These are phyloP conservation scores for Fulica atra DNA, from an alignment of 2,113 vertebrate genomes.

Conservation along the genomic window DNA sequence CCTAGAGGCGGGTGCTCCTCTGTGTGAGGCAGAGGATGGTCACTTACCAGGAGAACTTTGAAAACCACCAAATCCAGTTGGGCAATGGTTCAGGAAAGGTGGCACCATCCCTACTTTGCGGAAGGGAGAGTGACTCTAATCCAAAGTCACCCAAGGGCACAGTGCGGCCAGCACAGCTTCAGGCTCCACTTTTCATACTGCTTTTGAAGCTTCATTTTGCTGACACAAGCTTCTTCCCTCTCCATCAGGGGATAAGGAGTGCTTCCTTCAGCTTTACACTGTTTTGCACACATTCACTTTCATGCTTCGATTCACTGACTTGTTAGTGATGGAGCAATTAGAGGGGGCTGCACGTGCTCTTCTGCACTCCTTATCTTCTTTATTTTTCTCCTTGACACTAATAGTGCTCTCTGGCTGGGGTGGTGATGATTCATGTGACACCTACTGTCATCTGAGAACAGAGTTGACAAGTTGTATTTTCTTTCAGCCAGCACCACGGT, in stretches of 20 bases:
- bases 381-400: conserved; percentile 38
- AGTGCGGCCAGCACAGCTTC: background rate
- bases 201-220: background rate
- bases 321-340: background rate
- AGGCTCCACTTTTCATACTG: background rate
- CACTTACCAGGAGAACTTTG: background rate
- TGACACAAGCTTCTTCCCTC: background rate
- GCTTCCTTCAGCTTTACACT: background rate
- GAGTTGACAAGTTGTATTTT: background rate
- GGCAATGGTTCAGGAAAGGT: background rate
- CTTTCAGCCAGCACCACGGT: background rate
- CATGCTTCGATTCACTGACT: background rate
- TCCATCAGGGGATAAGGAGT: background rate
- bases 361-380: background rate
- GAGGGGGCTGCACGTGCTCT: background rate
- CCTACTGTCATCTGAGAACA: conserved; percentile 3
- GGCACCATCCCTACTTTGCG: background rate
- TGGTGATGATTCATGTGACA: background rate
- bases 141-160: background rate
- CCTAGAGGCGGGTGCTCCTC: background rate
- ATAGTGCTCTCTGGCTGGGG: background rate
- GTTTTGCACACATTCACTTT: background rate
- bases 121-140: background rate
- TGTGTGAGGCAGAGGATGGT: background rate
- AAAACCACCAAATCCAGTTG: background rate